Conservation (phyloP, 2,113 vertebrate genomes). For the Nyctereutes procyonoides region DNA sequence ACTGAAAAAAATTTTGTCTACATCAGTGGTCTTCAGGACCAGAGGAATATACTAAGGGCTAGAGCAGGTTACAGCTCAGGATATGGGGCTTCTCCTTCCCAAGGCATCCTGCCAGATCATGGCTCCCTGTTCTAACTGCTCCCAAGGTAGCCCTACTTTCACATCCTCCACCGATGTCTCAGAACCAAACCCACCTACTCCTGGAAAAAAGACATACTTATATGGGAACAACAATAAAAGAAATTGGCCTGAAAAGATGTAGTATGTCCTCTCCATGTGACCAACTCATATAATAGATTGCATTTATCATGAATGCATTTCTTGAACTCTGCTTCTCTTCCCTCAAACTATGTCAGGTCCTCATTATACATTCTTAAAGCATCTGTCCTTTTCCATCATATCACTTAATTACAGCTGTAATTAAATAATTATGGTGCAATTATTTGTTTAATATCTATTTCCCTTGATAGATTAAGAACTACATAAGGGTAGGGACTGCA, state of each 20-base stretch:
- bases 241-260: background rate
- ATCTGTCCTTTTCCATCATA: background rate
- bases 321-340: too few relatives aligned
- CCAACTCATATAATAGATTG: background rate
- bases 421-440: constrained; percentile 12
- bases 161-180: background rate
- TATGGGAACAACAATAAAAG: background rate
- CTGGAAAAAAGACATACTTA: background rate
- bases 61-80: background rate
- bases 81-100: background rate
- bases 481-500: background rate
- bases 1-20: background rate
- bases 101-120: background rate
- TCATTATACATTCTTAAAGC: background rate
- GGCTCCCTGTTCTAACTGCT: background rate
- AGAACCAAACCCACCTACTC: background rate
- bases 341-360: background rate
- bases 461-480: background rate
- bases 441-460: constrained; percentile 24
- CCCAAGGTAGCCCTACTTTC: background rate
- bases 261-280: background rate
- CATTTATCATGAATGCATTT: background rate
- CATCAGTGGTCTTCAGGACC: background rate
- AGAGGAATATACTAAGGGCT: background rate
- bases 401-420: background rate